phyloP scores from a whole-genome alignment of 2,888 invertebrate genomes.

The Pandemis corylana region DNA sequence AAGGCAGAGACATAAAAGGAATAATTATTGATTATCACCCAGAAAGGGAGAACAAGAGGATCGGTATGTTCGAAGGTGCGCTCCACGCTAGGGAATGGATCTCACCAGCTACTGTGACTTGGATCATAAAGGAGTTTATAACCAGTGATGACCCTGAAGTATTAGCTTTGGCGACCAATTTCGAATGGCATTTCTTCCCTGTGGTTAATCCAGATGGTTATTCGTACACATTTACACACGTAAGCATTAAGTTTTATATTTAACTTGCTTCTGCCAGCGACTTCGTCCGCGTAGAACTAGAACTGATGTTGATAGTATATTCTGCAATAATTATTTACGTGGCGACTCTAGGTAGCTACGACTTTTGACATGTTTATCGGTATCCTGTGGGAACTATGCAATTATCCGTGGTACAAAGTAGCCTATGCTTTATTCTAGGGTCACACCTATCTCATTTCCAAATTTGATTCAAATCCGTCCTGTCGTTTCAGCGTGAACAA shows the following conservation, averaged over 20 bases:
- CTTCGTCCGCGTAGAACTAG: no score
- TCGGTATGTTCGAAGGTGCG: constrained; percentile 85
- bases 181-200: constrained; percentile 91
- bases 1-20: constrained; percentile 86
- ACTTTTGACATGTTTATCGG: no score
- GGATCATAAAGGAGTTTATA: constrained; percentile 88
- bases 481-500: no score
- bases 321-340: no score
- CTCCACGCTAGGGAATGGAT: constrained; percentile 92
- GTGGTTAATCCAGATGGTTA: constrained; percentile 91
- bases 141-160: constrained; percentile 82
- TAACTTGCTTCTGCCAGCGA: no score
- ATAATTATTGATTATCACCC: constrained; percentile 72
- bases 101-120: constrained; percentile 85
- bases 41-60: constrained; percentile 66
- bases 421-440: background rate
- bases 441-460: no score
- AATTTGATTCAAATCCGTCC: no score
- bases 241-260: constrained; percentile 66
- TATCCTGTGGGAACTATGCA: no score
- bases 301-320: no score
- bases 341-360: no score
- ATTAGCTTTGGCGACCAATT: constrained; percentile 84
- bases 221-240: constrained; percentile 85
- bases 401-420: no score